A percentile compares a stretch with the other conserved stretches of the same genome.
Evolutionary conservation across 2,888 invertebrate species (phyloP).

Genomic region (Monopis laevigella): DNA sequence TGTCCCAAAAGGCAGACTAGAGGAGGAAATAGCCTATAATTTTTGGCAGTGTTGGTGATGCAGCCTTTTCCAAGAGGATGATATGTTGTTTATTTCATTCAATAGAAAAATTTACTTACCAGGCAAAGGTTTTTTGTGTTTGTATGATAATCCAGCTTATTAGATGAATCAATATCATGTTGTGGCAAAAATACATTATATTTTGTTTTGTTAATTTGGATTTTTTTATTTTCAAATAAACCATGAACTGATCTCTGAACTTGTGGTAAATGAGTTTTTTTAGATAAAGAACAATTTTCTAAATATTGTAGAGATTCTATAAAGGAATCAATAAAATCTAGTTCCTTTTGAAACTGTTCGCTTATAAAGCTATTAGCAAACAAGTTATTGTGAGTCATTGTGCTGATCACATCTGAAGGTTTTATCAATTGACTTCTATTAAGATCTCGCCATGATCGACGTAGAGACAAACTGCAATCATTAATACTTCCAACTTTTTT

Average conservation of each 20-base stretch:
- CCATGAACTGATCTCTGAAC: slow-evolving; percentile 1
- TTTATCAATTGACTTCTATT: slow-evolving; percentile 46
- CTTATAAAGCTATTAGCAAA: slow-evolving; percentile 43
- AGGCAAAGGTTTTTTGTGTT: slow-evolving; percentile 62
- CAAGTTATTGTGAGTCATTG: slow-evolving; percentile 43
- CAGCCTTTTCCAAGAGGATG: neutral
- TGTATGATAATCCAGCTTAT: slow-evolving; percentile 38
- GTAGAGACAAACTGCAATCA: neutral
- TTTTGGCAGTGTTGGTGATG: neutral
- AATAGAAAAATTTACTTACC: slow-evolving; percentile 35
- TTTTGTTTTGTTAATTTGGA: neutral
- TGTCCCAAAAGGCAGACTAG: too few species aligned
- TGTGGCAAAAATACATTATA: neutral
- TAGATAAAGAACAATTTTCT: slow-evolving; percentile 41
- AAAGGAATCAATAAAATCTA: slow-evolving; percentile 59
- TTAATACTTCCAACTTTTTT: neutral
- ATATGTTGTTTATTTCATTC: too few species aligned
- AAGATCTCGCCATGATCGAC: slow-evolving; percentile 18
- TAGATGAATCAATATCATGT: neutral
- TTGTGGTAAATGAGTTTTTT: slow-evolving; percentile 27
- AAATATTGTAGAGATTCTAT: slow-evolving; percentile 57
- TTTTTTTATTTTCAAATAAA: slow-evolving; percentile 14
- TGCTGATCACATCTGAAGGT: slow-evolving; percentile 55
- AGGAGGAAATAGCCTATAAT: too few species aligned
- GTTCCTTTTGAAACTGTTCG: slow-evolving; percentile 55